Percentiles rank a stretch among this genome's conserved stretches.
Conservation (phyloP, 1,140 invertebrate genomes). For the Drosophila pseudoananassae region DNA sequence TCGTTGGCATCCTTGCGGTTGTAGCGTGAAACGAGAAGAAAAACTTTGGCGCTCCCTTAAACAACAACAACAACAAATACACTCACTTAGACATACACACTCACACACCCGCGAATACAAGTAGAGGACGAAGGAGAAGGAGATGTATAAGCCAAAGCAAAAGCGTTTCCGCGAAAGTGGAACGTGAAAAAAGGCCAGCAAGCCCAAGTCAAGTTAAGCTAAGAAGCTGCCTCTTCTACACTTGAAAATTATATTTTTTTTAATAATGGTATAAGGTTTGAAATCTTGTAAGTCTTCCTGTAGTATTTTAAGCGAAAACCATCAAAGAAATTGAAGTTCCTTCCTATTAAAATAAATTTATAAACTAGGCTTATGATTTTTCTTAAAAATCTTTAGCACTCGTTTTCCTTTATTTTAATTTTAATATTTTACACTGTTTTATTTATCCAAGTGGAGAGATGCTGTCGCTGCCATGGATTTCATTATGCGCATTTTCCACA, state of each 20-base stretch:
- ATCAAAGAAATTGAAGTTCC: background rate
- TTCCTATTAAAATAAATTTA: too few relatives aligned
- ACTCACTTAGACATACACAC: background rate
- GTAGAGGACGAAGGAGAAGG: slow-evolving; percentile 11
- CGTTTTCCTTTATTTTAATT: background rate
- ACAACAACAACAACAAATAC: slow-evolving; percentile 56
- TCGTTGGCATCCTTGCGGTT: slow-evolving; percentile 56
- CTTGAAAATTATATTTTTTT: slow-evolving; percentile 1
- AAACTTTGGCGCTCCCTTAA: slow-evolving; percentile 70
- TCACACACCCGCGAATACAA: slow-evolving; percentile 19
- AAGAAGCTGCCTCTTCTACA: slow-evolving; percentile 61
- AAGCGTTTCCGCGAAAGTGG: slow-evolving; percentile 55
- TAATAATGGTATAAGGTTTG: background rate
- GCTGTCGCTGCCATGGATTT: slow-evolving; percentile 70
- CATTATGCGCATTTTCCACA: slow-evolving; percentile 80
- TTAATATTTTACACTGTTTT: background rate
- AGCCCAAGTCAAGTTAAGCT: slow-evolving; percentile 58
- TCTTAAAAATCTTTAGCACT: background rate
- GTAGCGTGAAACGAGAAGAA: slow-evolving; percentile 74
- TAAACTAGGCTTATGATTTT: background rate
- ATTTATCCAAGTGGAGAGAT: slow-evolving; percentile 11
- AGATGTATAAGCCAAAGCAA: slow-evolving; percentile 29
- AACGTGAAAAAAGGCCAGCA: slow-evolving; percentile 63
- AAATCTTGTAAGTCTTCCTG: too few relatives aligned
- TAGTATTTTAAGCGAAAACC: too few relatives aligned